phyloP scores from a whole-genome alignment of 2,113 vertebrate species.

The Burhinus oedicnemus region DNA sequence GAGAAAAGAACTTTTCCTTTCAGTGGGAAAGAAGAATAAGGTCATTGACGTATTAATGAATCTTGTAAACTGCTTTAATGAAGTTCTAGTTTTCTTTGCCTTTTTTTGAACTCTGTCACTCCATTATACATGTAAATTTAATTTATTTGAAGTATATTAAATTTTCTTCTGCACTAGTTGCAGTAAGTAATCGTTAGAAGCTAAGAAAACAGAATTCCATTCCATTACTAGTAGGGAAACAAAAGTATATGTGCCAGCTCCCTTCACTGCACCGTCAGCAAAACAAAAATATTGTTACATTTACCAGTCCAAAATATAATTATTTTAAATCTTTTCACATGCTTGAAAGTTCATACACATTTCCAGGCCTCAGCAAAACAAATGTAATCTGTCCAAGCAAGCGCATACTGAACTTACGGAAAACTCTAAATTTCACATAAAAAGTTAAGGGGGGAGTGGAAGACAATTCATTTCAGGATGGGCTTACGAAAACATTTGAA shows the following conservation, averaged over 20 bases:
- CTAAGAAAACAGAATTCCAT: conserved; percentile 63
- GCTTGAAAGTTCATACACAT: background rate
- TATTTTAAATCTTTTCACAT: conserved; percentile 56
- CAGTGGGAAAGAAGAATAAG: conserved; percentile 42
- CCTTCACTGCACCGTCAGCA: conserved; percentile 49
- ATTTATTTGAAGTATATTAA: conserved; percentile 66
- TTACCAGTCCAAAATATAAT: conserved; percentile 53
- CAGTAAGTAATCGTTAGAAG: conserved; percentile 65
- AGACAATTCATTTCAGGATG: conserved; percentile 49
- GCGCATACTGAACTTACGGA: background rate
- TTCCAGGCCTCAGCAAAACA: conserved; percentile 12
- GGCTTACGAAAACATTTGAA: conserved; percentile 62
- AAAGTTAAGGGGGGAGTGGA: conserved; percentile 9
- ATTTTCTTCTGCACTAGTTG: conserved; percentile 48
- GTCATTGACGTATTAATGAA: conserved; percentile 56
- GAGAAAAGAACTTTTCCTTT: conserved; percentile 56
- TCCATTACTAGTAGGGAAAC: conserved; percentile 19
- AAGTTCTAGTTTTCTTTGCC: conserved; percentile 64
- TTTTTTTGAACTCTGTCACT: conserved; percentile 63
- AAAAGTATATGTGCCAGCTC: conserved; percentile 16
- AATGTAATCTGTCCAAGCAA: background rate
- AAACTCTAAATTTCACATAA: conserved; percentile 4
- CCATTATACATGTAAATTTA: conserved; percentile 55
- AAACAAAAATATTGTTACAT: conserved; percentile 35
- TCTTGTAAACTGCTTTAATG: conserved; percentile 59